Evolutionary conservation across 1,140 invertebrate species (phyloP).

Genomic region (Sinella curviseta): DNA sequence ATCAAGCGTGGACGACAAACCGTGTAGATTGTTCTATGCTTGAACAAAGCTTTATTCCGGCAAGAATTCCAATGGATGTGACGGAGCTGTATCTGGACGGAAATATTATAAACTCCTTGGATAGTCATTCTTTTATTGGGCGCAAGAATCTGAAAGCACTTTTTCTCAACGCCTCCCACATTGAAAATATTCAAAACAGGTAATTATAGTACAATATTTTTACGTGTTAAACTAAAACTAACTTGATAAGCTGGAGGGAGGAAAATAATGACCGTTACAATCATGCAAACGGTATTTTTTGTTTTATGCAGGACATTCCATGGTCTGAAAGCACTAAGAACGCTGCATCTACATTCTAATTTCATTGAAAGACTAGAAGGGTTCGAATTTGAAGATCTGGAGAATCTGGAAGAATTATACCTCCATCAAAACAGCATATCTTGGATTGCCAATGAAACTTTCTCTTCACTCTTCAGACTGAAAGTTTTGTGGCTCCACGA

Average conservation of each 20-base stretch:
- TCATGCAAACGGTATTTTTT: no score
- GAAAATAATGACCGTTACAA: no score
- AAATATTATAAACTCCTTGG: conserved; percentile 70
- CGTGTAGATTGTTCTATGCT: conserved; percentile 83
- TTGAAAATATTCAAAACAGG: conserved; percentile 82
- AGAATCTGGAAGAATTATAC: conserved; percentile 65
- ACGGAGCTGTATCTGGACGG: conserved; percentile 87
- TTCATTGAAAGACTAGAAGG: conserved; percentile 72
- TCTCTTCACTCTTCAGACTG: conserved; percentile 55
- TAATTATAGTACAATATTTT: no score
- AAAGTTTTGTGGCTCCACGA: conserved; percentile 51
- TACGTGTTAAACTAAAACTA: no score
- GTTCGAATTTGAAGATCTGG: conserved; percentile 76
- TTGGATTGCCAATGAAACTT: conserved; percentile 68
- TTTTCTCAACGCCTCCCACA: conserved; percentile 80
- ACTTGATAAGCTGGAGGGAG: no score
- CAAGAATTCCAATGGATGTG: conserved; percentile 87
- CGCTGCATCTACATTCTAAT: conserved; percentile 80
- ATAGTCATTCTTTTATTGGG: conserved; percentile 85
- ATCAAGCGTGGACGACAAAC: conserved; percentile 87
- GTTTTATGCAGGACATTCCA: conserved; percentile 92
- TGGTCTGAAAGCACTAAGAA: conserved; percentile 76
- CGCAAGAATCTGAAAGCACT: conserved; percentile 79
- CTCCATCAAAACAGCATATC: conserved; percentile 69
- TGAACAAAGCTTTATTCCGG: conserved; percentile 73